phyloP scores from a whole-genome alignment of 2,113 vertebrate species.

The Oplegnathus fasciatus region DNA sequence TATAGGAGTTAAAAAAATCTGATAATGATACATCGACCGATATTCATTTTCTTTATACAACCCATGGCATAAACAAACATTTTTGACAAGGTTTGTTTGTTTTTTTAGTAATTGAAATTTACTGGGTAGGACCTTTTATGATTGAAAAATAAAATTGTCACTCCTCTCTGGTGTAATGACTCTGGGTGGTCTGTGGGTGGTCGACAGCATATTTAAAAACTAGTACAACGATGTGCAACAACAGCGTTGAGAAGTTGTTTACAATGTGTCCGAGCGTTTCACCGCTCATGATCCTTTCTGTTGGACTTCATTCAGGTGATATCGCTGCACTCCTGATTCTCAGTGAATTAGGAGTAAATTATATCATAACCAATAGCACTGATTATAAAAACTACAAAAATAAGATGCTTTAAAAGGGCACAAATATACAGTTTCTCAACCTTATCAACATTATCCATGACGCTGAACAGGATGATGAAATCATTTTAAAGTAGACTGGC shows the following conservation, averaged over 20 bases:
- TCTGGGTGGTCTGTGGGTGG: neutral
- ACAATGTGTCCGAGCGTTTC: neutral
- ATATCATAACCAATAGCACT: neutral
- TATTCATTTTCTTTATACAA: no score
- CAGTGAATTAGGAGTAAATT: neutral
- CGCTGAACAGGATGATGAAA: neutral
- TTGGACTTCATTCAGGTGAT: neutral
- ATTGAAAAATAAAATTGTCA: neutral
- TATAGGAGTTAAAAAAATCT: neutral
- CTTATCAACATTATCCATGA: neutral
- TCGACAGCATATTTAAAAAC: neutral
- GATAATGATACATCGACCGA: no score
- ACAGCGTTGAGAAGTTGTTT: neutral
- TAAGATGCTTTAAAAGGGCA: neutral
- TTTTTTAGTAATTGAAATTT: no score
- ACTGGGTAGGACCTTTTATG: no score
- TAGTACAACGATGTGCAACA: neutral
- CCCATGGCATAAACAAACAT: no score
- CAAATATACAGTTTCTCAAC: neutral
- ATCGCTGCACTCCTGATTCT: neutral
- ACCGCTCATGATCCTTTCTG: neutral
- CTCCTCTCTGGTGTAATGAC: neutral
- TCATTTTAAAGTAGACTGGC: neutral
- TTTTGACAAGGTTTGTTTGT: no score
- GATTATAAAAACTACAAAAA: neutral